Evolutionary conservation across 37 sponge, comb jelly and placozoan species (phyloP).

Genomic region (Cladorhizidae sp.): DNA sequence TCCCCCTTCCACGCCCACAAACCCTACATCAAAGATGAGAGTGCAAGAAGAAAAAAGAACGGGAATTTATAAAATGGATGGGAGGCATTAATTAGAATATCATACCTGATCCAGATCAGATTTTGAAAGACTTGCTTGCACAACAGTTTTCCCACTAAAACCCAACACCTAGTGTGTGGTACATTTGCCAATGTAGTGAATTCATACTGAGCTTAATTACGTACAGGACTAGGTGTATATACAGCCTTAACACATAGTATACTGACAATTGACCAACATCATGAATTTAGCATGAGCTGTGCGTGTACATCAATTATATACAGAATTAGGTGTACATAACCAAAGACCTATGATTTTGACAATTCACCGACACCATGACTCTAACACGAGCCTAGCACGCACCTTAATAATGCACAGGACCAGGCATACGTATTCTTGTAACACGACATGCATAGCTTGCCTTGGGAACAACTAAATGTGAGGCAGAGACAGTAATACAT

Average conservation of each 20-base stretch:
- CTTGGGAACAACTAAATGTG: conserved; percentile 15
- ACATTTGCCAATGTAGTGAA: no score
- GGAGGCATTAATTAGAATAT: not conserved
- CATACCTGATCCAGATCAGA: not conserved
- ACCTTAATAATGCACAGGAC: no score
- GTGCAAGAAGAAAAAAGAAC: not conserved
- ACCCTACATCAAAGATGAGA: not conserved
- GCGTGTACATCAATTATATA: no score
- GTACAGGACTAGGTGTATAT: no score
- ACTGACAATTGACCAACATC: not conserved
- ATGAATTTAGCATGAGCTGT: no score
- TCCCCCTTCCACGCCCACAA: not conserved
- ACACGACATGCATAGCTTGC: not conserved
- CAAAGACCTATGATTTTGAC: no score
- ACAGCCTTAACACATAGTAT: no score
- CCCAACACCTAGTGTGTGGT: not conserved
- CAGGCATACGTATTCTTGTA: not conserved
- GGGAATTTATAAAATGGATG: not conserved
- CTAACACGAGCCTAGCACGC: no score
- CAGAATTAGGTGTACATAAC: no score
- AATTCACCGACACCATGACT: no score
- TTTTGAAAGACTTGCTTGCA: not conserved
- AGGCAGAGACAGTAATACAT: not conserved
- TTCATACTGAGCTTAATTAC: no score
- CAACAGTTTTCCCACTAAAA: not conserved